Evolutionary conservation across 2,797 vertebrate genomes (phyloP), one percentile per base, ranked within the genome.

Genomic region (Sarcoramphus papa): DNA sequence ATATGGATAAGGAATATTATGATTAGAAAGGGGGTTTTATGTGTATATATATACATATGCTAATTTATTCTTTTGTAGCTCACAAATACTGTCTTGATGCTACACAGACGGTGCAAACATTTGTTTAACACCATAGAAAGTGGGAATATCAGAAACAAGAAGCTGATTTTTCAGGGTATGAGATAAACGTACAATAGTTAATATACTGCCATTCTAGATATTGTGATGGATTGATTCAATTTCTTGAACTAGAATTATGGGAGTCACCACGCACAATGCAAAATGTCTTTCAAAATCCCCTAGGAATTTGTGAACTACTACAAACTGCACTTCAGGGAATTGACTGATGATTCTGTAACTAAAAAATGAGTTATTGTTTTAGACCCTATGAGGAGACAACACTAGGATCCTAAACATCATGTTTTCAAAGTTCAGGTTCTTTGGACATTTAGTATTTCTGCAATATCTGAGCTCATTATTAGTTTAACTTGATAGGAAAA

Each of bases 161-260:
- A 70, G 10, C 9, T 64, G 33, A 18, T 79, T 85, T 95, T 89
- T 85, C 40, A 76, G 5, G 5, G 12, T 78, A 33, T 74, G 17
- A 85, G 33, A 93, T 68, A 56, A 68, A 93, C 53, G 13, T 41
- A 51, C 21, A 50, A 19, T 59, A 74, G 64, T 82, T 88, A 54
- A 73, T 82, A 68, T n/a, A 72, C 16, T 91, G n/a, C 23, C 51
- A 67, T 82, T 91, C 54, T 79, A 69, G 48, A 45, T 74, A 76
- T 13, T 74, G 28, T 95, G 78, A 88, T 60, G 48, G 64, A 94
- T 89, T 80, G 72, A 70, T 83, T 83, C 37, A 77, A 74, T 94
- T 82, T 94, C 35, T 89, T 77, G 64, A 80, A 68, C 45, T 72
- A 92, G 56, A 93, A 91, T 93, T 86, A 84, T 47, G 16, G 41